A percentile compares a stretch with the other conserved stretches of the same genome.
These are phyloP conservation scores for Leptestheria dahalacensis DNA, from an alignment of 1,140 invertebrate genomes.

Conservation along the genomic window DNA sequence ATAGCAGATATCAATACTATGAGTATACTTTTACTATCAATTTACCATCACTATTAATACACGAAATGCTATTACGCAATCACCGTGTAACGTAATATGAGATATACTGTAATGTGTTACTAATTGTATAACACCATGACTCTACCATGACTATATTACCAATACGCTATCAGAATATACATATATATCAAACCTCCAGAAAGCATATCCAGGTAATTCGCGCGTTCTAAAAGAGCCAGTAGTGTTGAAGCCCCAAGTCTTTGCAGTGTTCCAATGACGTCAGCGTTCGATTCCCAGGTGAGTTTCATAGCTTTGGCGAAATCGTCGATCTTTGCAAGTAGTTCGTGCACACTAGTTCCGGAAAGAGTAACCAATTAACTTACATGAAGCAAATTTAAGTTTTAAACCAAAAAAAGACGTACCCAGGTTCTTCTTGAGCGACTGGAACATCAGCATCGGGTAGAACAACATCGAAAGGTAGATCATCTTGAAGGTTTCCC, in stretches of 20 bases:
- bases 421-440: background rate
- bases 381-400: background rate
- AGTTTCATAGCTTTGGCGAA: conserved; percentile 12
- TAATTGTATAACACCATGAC: too few species aligned
- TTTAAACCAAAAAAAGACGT: background rate
- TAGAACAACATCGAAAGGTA: background rate
- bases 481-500: background rate
- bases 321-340: conserved; percentile 9
- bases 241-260: conserved; percentile 10
- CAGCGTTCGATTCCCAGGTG: conserved; percentile 1
- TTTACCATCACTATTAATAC: too few species aligned
- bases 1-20: too few species aligned
- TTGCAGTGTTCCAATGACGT: conserved; percentile 11
- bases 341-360: background rate
- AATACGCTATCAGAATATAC: background rate
- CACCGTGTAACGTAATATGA: too few species aligned
- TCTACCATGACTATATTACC: too few species aligned
- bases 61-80: too few species aligned
- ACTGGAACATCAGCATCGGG: background rate
- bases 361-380: background rate
- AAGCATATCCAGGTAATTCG: conserved; percentile 6
- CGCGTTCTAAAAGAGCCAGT: conserved; percentile 11
- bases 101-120: too few species aligned
- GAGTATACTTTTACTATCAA: too few species aligned
- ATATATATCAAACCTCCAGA: background rate